Percentiles rank a stretch among this genome's conserved stretches.
Conservation (phyloP, 2,113 vertebrate genomes). For the Chiloscyllium plagiosum region DNA sequence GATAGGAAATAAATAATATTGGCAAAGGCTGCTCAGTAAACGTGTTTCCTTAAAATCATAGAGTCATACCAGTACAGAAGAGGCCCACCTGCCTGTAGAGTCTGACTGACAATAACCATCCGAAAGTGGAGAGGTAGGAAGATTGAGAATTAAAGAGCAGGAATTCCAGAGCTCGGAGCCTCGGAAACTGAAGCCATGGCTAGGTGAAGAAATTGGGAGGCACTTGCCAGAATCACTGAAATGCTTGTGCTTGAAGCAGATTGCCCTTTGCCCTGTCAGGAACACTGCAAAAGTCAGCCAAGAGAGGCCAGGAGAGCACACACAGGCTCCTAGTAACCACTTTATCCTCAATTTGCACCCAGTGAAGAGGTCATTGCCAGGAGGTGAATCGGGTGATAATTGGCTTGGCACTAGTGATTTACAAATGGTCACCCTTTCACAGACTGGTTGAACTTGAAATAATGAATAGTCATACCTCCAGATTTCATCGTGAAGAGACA, state of each 20-base stretch:
- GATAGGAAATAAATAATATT: neutral
- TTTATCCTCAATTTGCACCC: neutral
- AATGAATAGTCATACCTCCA: neutral
- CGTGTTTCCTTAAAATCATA: too few species aligned
- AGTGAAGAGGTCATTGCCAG: neutral
- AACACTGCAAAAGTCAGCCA: neutral
- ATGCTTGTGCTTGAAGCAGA: neutral
- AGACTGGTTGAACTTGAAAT: neutral
- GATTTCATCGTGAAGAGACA: neutral
- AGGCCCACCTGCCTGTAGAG: too few species aligned
- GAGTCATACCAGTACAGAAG: too few species aligned
- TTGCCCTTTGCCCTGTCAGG: neutral
- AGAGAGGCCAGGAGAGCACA: neutral
- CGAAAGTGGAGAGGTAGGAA: neutral
- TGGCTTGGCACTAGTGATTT: neutral
- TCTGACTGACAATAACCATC: too few species aligned
- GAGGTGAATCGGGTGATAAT: neutral
- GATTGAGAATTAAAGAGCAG: too few species aligned
- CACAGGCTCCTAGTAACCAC: neutral
- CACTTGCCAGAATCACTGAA: neutral
- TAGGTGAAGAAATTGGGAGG: neutral
- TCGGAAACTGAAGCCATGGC: neutral
- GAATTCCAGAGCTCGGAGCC: neutral
- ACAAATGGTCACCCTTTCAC: neutral
- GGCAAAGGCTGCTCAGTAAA: neutral